phyloP scores from a whole-genome alignment of 2,113 vertebrate genomes.

The Oxygymnocypris stewartii region DNA sequence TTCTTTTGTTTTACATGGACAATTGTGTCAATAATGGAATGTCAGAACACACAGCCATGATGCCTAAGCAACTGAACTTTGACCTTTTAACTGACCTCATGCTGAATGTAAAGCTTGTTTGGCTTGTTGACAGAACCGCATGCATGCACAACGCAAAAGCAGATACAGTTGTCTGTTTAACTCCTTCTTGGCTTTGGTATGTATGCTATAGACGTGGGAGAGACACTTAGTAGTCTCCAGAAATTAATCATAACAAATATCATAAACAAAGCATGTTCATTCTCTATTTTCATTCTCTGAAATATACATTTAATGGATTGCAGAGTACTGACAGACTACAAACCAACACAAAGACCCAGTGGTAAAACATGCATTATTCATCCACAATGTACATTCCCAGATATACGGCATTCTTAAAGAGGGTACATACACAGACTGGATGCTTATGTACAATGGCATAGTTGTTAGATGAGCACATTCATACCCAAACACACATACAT shows the following conservation, averaged over 20 bases:
- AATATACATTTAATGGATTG: background rate
- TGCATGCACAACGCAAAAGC: background rate
- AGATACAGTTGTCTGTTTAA: background rate
- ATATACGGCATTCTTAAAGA: background rate
- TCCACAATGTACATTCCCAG: slow-evolving; percentile 8
- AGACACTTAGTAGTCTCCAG: background rate
- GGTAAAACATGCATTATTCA: slow-evolving; percentile 12
- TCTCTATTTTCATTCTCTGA: background rate
- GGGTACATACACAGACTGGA: background rate
- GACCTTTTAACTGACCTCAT: slow-evolving; percentile 25
- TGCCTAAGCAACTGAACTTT: slow-evolving; percentile 8
- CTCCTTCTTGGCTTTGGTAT: slow-evolving; percentile 16
- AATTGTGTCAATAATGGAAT: slow-evolving; percentile 5
- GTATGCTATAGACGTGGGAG: slow-evolving; percentile 9
- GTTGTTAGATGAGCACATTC: slow-evolving; percentile 8
- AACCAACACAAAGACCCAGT: slow-evolving; percentile 17
- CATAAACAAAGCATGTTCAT: slow-evolving; percentile 2
- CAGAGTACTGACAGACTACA: slow-evolving; percentile 17
- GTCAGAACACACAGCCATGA: background rate
- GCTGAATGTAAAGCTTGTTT: slow-evolving; percentile 21
- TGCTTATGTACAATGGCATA: background rate
- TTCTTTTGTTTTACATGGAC: background rate
- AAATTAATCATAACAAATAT: slow-evolving; percentile 8
- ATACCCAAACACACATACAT: slow-evolving; percentile 18
- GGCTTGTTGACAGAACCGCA: background rate